Conservation (phyloP, 2,797 vertebrate species). For the Gouania willdenowi region DNA sequence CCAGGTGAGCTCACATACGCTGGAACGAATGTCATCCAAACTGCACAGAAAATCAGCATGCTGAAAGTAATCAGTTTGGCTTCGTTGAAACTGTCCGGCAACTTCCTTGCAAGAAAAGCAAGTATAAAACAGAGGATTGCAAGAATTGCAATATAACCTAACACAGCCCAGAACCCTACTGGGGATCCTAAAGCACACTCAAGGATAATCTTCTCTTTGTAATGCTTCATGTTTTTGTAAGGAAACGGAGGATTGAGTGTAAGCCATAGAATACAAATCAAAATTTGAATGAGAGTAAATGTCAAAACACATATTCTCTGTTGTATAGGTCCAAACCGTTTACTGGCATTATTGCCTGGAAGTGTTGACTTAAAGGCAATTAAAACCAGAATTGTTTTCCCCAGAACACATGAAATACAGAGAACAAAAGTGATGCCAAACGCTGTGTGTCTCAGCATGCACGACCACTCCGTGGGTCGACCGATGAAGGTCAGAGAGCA, state of each 20-base stretch:
- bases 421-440: too few relatives aligned
- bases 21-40: too few relatives aligned
- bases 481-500: too few relatives aligned
- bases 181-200: too few relatives aligned
- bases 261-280: conserved; percentile 66
- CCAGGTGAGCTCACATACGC: too few relatives aligned
- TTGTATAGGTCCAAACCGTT: conserved; percentile 58
- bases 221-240: conserved; percentile 40
- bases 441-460: too few relatives aligned
- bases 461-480: too few relatives aligned
- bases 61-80: conserved; percentile 72
- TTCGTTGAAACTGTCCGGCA: conserved; percentile 72
- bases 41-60: too few relatives aligned
- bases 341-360: conserved; percentile 53
- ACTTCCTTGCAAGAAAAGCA: conserved; percentile 62
- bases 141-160: conserved; percentile 68
- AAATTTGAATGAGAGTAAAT: conserved; percentile 56
- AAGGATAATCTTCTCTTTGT: conserved; percentile 62
- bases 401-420: conserved; percentile 67
- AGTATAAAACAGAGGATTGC: conserved; percentile 61
- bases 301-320: conserved; percentile 48
- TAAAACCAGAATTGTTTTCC: conserved; percentile 66
- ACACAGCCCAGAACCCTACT: conserved; percentile 64
- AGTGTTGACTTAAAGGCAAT: too few relatives aligned
- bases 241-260: conserved; percentile 57